A percentile compares a stretch with the other conserved stretches of the same genome.
These are phyloP conservation scores for Drosophila lini DNA, from an alignment of 1,140 invertebrate species.

Conservation along the genomic window DNA sequence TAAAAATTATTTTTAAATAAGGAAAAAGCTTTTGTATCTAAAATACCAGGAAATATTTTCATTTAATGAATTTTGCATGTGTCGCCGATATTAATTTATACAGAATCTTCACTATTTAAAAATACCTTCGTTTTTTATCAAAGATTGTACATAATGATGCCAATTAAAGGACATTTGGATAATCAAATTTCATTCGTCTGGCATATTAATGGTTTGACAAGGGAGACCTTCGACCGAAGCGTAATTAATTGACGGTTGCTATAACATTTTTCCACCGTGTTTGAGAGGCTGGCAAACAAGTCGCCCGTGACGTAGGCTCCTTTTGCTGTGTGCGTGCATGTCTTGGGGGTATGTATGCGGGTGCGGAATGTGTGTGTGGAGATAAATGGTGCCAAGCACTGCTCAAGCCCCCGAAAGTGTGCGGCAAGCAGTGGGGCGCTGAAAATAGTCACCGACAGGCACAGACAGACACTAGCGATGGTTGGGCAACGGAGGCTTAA, in stretches of 20 bases:
- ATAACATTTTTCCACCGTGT: slow-evolving; percentile 25
- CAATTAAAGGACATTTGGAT: not conserved
- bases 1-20: too few species aligned
- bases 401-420: slow-evolving; percentile 47
- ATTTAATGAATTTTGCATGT: too few species aligned
- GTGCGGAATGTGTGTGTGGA: slow-evolving; percentile 26
- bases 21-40: too few species aligned
- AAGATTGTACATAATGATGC: too few species aligned
- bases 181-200: not conserved
- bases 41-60: too few species aligned
- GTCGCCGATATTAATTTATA: not conserved
- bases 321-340: slow-evolving; percentile 16
- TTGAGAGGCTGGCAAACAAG: slow-evolving; percentile 47
- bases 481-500: slow-evolving; percentile 5
- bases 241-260: slow-evolving; percentile 26
- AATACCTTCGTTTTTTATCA: not conserved
- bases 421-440: slow-evolving; percentile 39
- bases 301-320: slow-evolving; percentile 49
- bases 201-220: slow-evolving; percentile 3
- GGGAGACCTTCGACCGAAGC: slow-evolving; percentile 1
- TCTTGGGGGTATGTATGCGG: slow-evolving; percentile 12
- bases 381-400: slow-evolving; percentile 67
- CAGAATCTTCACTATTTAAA: not conserved
- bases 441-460: slow-evolving; percentile 59
- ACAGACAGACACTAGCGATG: slow-evolving; percentile 41